Conservation (phyloP, 2,888 invertebrate genomes). For the Serrognathus titanus region DNA sequence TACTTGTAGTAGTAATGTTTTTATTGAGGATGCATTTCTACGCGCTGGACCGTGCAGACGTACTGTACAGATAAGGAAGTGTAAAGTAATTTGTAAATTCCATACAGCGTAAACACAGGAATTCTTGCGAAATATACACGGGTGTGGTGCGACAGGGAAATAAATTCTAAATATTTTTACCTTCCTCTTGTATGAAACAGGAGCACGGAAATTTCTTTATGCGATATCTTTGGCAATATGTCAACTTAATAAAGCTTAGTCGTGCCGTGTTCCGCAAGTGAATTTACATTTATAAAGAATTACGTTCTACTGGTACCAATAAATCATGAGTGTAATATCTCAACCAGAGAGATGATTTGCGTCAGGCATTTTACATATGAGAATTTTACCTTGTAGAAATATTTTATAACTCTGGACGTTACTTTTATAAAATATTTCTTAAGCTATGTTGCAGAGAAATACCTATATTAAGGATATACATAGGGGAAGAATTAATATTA, state of each 20-base stretch:
- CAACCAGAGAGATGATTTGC: neutral
- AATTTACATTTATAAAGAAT: neutral
- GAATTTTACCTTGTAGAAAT: too few relatives aligned
- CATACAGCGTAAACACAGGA: constrained; percentile 7
- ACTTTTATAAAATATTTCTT: too few relatives aligned
- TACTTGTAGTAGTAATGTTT: constrained; percentile 10
- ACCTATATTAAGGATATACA: too few relatives aligned
- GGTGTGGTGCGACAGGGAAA: neutral
- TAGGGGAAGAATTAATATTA: too few relatives aligned
- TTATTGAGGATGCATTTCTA: constrained; percentile 13
- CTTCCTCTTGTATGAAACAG: constrained; percentile 1
- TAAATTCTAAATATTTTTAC: neutral
- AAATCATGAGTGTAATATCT: neutral
- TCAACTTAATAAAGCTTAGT: constrained; percentile 11
- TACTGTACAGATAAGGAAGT: constrained; percentile 28
- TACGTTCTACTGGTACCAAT: neutral
- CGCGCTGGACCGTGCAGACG: constrained; percentile 25
- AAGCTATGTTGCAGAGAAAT: too few relatives aligned
- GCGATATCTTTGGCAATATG: constrained; percentile 11
- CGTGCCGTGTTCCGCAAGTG: neutral
- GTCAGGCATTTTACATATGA: neutral
- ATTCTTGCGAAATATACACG: neutral
- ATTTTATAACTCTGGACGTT: too few relatives aligned
- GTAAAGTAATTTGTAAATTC: constrained; percentile 32
- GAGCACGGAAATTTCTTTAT: constrained; percentile 14